Base-by-base conservation (phyloP, 2,113 vertebrate species). In the Dromaius novaehollandiae region DNA sequence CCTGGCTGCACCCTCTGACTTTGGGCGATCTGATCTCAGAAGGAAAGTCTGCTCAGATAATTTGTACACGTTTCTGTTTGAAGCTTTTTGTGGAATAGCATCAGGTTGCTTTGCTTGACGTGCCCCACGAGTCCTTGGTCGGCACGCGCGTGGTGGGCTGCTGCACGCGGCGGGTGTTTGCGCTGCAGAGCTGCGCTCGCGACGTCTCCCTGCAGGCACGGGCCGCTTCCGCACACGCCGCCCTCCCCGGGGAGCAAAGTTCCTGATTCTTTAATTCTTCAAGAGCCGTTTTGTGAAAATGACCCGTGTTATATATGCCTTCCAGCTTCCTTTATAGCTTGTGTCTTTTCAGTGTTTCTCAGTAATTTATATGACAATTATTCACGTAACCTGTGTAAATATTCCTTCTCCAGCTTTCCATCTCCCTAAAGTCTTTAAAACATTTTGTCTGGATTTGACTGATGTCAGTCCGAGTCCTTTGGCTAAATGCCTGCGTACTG, bases 81-180 rank as follows among this genome's bases (percentile, higher is more conserved):
- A 64, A 38, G 34, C 44, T 3, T 13, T 17, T 38, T 0, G 18
- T 11, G 75, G 50, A 17, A 7, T 20, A 4, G 50, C 64, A 6
- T 11, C 65, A 6, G 1, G 3, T 1, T 70, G 50, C 48, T 81
- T 25, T 42, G 26, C 32, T 7, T 2, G 15, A 4, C 2, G 7
- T 11, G 22, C 2, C 30, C 12, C 0, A 6, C 34, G 14, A 1
- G 11, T 7, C 55, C 51, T 18, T 40, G 2, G 2, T 24, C 19
- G 44, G 66, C 4, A 2, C 42, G 13, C 18, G 56, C 42, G 44
- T 0, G 1, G 30, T 7, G 32, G 28, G 32, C 32, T 42, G 24
- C 15, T 9, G 6, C 55, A 17, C 18, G 14, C 13, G 7, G 2
- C 0, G 7, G 36, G 22, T 44, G 26, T 40, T 26, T 25, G 16